These are phyloP conservation scores for Manis crassicaudata DNA, from an alignment of 2,797 vertebrate genomes.

Conservation along the genomic window DNA sequence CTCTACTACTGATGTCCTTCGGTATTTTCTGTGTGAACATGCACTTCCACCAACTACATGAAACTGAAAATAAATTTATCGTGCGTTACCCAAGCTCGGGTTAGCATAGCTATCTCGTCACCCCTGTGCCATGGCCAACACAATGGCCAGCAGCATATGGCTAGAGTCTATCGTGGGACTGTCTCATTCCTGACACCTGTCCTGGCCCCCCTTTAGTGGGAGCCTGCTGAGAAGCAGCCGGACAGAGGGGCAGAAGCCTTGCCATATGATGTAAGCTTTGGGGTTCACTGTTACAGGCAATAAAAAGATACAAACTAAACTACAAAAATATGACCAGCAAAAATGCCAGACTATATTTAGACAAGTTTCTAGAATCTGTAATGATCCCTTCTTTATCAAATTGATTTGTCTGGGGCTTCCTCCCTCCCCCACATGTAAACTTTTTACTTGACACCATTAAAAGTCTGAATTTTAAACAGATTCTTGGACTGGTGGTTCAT, in stretches of 20 bases:
- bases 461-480: too few relatives aligned
- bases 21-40: background rate
- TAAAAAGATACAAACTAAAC: slow-evolving; percentile 9
- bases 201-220: background rate
- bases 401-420: background rate
- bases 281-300: slow-evolving; percentile 5
- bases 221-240: background rate
- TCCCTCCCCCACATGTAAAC: background rate
- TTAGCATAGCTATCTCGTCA: background rate
- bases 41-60: background rate
- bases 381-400: slow-evolving; percentile 6
- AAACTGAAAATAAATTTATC: slow-evolving; percentile 17
- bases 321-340: slow-evolving; percentile 23
- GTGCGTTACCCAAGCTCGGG: background rate
- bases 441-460: too few relatives aligned
- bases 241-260: background rate
- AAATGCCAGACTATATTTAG: background rate
- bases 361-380: slow-evolving; percentile 16
- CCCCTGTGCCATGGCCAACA: background rate
- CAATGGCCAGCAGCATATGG: background rate
- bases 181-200: background rate
- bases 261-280: background rate
- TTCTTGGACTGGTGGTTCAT: too few relatives aligned
- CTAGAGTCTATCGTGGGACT: background rate
- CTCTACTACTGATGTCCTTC: background rate